Evolutionary conservation across 2,113 vertebrate genomes (phyloP), one percentile per base, ranked within the genome.

Genomic region (Anguilla japonica): DNA sequence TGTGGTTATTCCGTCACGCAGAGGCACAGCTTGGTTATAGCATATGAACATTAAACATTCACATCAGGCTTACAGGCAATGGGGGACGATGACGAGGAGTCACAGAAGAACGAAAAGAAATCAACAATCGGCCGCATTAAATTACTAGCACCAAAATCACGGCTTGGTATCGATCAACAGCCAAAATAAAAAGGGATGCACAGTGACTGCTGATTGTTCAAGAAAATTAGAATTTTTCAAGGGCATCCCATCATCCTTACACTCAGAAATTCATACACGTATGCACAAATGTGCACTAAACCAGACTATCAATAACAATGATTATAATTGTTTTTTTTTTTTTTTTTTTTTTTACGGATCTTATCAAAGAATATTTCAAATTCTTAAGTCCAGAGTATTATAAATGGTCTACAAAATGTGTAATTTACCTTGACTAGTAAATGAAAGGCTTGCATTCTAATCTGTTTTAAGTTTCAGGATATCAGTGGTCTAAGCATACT

Each of bases 391-490:
- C 43, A 16, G 16, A 56, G 34, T 82, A 86, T 34, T 79, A 79
- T 0, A 79, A 7, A 5, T 3, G 40, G 13, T 79, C 78, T 79
- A 79, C 34, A 53, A 56, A 80, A 80, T 80, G 57, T 39, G 39
- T 79, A 5, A 79, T 40, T 26, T 18, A 43, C 39, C 29, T n/a
- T 63, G 14, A 91, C 88, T 87, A 85, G 89, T 86, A 57, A 29
- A 39, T 67, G n/a, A 34, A 39, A 88, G 87, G 60, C 79, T 41
- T 5, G 83, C 16, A 3, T 75, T 46, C 6, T 15, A 43, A 20
- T 67, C 50, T 29, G 63, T 82, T 84, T 57, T 43, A 29, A 39
- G 41, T 67, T 41, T 82, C 56, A 11, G 57, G 88, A 83, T 86
- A 71, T 15, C 84, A 78, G 9, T 53, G 43, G 8, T 78, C 81